Evolutionary conservation across 2,113 vertebrate genomes (phyloP).

Genomic region (Ifrita kowaldi): DNA sequence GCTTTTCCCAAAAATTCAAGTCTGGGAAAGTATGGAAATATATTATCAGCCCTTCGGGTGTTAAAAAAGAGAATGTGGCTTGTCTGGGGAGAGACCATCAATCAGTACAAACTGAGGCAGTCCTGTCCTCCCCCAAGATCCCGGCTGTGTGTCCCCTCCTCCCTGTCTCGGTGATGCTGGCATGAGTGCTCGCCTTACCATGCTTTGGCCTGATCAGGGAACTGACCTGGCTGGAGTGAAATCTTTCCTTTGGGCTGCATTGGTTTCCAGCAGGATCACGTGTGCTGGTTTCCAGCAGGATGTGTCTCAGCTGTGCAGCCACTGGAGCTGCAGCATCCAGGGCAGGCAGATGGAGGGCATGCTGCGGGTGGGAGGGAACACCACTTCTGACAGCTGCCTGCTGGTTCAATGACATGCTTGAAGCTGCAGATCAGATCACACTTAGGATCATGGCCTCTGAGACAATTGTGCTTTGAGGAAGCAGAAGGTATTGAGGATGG

Average conservation of each 20-base stretch:
- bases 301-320: neutral
- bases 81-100: neutral
- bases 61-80: neutral
- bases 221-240: neutral
- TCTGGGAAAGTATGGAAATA: neutral
- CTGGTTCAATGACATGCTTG: neutral
- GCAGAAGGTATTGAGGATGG: neutral
- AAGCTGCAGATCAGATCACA: neutral
- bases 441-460: neutral
- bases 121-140: neutral
- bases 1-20: neutral
- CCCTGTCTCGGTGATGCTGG: fast-evolving
- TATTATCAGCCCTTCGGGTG: neutral
- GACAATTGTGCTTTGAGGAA: neutral
- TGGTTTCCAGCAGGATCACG: neutral
- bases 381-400: neutral
- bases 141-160: neutral
- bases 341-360: fast-evolving
- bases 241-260: neutral
- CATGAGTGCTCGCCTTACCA: neutral
- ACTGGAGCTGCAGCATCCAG: neutral
- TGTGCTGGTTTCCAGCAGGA: neutral
- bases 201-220: neutral
- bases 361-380: neutral
- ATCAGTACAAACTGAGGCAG: neutral